Evolutionary conservation across 2,888 invertebrate genomes (phyloP), one percentile per base, ranked within the genome.

Genomic region (Tricholauxania praeusta): DNA sequence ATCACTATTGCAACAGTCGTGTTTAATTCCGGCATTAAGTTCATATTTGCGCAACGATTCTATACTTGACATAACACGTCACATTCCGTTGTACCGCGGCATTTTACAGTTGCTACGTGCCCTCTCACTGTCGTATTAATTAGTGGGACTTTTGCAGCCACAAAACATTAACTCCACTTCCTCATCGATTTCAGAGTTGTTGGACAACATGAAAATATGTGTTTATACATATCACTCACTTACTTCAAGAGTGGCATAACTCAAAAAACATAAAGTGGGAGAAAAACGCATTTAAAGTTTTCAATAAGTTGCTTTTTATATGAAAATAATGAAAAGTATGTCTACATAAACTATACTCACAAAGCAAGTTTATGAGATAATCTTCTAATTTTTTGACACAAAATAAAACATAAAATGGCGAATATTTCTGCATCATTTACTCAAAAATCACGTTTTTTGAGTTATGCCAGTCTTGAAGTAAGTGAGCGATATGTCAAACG

Each of bases 41-140:
- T 96, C 96, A 0, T 97, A 98, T 84, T 89, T 97, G 70, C 90
- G 96, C 79, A 98, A 98, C 83, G 98, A 98, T 88, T 98, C 97
- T 91, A 97, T 97, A 79, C 88, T 98, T 86, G 97, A 98, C 88
- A 97, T 98, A 94, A 96, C 97, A n/a, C 91, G 97, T 19, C 97
- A 97, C 89, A 96, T 97, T 87, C 96, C 97, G 39, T 90, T 97
- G 80, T 97, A 97, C 88, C 92, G 94, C 79, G 93, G 95, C 78
- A 93, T 97, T 82, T 88, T 97, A 80, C 93, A 94, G 79, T 88
- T 96, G 77, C 89, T 96, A 75, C 91, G 97, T 77, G 94, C 95
- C 1, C 89, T 93, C 84, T 93, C 93, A 28, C 88, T 90, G 80
- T 92, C 92, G 39, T 82, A 84, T 73, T 89, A 90, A 79, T 83